Evolutionary conservation across 2,888 invertebrate species (phyloP).

Genomic region (Tiliacea citrago): DNA sequence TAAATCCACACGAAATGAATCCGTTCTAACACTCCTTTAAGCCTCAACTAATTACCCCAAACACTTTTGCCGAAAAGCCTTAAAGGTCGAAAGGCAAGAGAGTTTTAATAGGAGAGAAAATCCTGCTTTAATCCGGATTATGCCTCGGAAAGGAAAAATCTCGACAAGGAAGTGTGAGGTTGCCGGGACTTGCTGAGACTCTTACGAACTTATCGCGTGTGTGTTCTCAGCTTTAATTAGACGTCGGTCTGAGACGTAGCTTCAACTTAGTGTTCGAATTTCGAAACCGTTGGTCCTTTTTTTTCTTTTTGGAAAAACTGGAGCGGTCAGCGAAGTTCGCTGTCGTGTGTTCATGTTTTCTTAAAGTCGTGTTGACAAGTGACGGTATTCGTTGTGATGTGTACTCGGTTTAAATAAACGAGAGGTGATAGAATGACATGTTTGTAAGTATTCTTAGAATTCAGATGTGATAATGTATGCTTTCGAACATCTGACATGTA

Average conservation of each 20-base stretch:
- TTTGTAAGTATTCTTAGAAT: constrained; percentile 38
- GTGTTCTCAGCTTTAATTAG: constrained; percentile 63
- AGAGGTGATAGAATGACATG: constrained; percentile 26
- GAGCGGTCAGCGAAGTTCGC: background rate
- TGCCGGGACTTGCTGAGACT: constrained; percentile 40
- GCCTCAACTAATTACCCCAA: constrained; percentile 60
- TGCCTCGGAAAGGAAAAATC: constrained; percentile 53
- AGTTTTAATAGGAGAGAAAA: constrained; percentile 75
- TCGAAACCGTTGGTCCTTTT: background rate
- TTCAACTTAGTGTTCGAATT: constrained; percentile 37
- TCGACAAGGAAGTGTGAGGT: constrained; percentile 55
- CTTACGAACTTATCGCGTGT: constrained; percentile 57
- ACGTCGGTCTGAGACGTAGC: constrained; percentile 38
- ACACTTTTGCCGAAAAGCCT: constrained; percentile 63
- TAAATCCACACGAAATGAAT: constrained; percentile 46
- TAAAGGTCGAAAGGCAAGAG: constrained; percentile 67
- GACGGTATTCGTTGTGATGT: constrained; percentile 25
- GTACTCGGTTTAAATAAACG: constrained; percentile 26
- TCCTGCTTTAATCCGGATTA: constrained; percentile 67
- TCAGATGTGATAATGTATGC: constrained; percentile 13
- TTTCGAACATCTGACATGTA: constrained; percentile 9
- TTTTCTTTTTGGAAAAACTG: constrained; percentile 3
- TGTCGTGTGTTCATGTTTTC: constrained; percentile 19
- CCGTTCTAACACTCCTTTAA: constrained; percentile 44
- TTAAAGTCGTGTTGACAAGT: constrained; percentile 34